Percentiles rank a stretch among this genome's conserved stretches.
Evolutionary conservation across 2,888 invertebrate genomes (phyloP).

Genomic region (Ochropacha duplaris): DNA sequence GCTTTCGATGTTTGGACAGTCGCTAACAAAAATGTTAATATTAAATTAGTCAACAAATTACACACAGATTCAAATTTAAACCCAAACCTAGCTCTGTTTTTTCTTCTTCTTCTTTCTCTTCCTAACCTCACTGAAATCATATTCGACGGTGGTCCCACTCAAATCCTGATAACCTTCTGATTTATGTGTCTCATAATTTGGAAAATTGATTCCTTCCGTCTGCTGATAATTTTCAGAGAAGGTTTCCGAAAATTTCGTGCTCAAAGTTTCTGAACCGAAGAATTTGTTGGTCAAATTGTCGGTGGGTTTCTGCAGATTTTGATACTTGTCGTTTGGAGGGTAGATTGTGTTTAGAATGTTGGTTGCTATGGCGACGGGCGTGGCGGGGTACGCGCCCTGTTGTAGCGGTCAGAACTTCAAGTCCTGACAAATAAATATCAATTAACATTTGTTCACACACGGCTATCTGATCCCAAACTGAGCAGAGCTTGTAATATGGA

Average conservation of each 20-base stretch:
- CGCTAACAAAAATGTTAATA: too few species aligned
- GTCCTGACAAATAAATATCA: conserved; percentile 64
- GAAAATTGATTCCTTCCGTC: conserved; percentile 63
- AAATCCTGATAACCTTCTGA: conserved; percentile 70
- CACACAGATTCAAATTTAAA: background rate
- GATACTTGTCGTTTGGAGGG: conserved; percentile 65
- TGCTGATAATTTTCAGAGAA: conserved; percentile 71
- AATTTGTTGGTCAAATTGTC: conserved; percentile 56
- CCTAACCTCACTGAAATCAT: conserved; percentile 44
- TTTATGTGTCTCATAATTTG: conserved; percentile 55
- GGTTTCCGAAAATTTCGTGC: conserved; percentile 61
- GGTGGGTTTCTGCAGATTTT: conserved; percentile 54
- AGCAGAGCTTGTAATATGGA: too few species aligned
- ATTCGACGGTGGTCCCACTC: conserved; percentile 58
- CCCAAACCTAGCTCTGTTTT: conserved; percentile 9
- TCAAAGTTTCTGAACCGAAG: conserved; percentile 68
- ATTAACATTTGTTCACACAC: too few species aligned
- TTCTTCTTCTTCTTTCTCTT: conserved; percentile 62
- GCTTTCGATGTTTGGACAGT: too few species aligned
- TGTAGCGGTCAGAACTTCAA: conserved; percentile 85
- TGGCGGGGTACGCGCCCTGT: conserved; percentile 65
- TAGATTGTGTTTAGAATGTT: conserved; percentile 72
- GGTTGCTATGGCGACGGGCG: conserved; percentile 68
- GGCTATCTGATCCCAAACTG: too few species aligned
- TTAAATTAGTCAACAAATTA: background rate